Evolutionary conservation across 2,113 vertebrate genomes (phyloP), one percentile per base, ranked within the genome.

Genomic region (Ochotona princeps): DNA sequence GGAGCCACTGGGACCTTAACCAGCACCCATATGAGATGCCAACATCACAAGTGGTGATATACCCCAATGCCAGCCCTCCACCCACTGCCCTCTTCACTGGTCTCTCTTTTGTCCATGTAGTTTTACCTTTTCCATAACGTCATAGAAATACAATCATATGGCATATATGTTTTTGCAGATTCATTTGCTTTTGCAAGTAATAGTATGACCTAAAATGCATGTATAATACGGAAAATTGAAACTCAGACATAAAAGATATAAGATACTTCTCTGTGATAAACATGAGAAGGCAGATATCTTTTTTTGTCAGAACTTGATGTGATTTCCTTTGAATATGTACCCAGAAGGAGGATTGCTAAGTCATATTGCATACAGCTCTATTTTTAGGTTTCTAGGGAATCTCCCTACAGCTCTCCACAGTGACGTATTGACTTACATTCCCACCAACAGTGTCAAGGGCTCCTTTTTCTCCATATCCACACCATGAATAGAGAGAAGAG

Each of bases 91-190:
- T 57, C 54, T 18, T 20, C 38, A 61, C 7, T 38, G 70, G 72
- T 21, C 32, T 93, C 32, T 93, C 85, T 93, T 83, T 69, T 78
- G 28, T 93, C 21, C 72, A 28, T 28, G 14, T 84, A 84, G 51
- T 78, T 95, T 91, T 74, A 57, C 67, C n/a, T 90, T 94, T 94
- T 83, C 73, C 73, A 94, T 49, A 95, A 87, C 79, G 72, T 70
- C 90, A 66, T 30, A 73, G 74, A 92, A 92, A 79, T 35, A 69
- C 63, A 89, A 70, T 75, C 72, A 51, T 38, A 76, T 1, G 73
- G 7, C 18, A 88, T 20, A 3, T n/a, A 72, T 21, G 61, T 18
- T 92, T 95, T 92, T 72, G 57, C 25, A 87, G 28, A n/a, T 12
- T 49, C 51, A 91, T 57, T 81, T 14, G n/a, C 26, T 80, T 92